phyloP scores from a whole-genome alignment of 1,140 invertebrate genomes.

The Drosophila burlai region DNA sequence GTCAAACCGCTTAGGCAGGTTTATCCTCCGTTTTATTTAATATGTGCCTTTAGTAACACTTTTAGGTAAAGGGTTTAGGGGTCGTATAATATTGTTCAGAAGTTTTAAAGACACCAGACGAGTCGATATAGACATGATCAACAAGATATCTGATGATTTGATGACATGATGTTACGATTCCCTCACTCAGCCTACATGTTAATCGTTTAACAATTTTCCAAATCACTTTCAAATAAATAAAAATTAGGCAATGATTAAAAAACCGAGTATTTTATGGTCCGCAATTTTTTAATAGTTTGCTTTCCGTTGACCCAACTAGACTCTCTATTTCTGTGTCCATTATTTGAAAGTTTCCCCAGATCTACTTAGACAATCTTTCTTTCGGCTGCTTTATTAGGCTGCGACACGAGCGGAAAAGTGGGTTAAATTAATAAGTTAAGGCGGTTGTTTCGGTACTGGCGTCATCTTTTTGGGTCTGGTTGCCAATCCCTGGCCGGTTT shows the following conservation, averaged over 20 bases:
- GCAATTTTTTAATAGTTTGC: background rate
- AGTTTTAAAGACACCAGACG: background rate
- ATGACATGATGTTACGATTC: too few species aligned
- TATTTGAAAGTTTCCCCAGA: conserved; percentile 27
- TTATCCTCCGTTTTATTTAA: background rate
- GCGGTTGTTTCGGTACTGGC: conserved; percentile 39
- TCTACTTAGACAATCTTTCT: conserved; percentile 44
- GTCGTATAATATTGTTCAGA: background rate
- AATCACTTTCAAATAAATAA: background rate
- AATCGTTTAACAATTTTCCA: background rate
- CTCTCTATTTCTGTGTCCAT: conserved; percentile 20
- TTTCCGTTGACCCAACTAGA: conserved; percentile 9
- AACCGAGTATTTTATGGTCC: background rate
- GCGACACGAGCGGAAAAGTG: conserved; percentile 58
- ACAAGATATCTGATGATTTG: too few species aligned
- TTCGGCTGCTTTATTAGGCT: conserved; percentile 45
- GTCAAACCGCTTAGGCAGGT: background rate
- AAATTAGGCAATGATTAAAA: background rate
- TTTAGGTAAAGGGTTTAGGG: too few species aligned
- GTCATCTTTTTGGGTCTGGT: conserved; percentile 56
- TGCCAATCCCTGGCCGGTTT: conserved; percentile 39
- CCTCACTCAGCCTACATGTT: too few species aligned
- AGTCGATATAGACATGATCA: background rate
- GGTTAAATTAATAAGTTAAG: conserved; percentile 72
- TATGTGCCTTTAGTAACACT: background rate